phyloP scores from a whole-genome alignment of 2,797 vertebrate species.

The Pseudochirops cupreus region DNA sequence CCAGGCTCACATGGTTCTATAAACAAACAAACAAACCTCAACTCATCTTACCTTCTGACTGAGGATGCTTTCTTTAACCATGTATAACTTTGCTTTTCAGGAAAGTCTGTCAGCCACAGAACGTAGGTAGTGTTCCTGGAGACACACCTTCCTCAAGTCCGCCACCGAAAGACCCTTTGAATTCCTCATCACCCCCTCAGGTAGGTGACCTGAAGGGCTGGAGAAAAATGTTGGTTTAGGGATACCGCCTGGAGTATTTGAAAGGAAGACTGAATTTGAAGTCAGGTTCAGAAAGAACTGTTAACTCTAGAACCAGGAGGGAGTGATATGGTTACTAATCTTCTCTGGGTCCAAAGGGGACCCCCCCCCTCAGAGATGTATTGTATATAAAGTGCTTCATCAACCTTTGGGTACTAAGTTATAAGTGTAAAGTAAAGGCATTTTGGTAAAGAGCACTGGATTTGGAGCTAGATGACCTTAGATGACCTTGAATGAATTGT shows the following conservation, averaged over 20 bases:
- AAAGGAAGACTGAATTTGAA: accelerated
- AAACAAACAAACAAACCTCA: neutral
- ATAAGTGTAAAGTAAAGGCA: neutral
- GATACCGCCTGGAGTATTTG: neutral
- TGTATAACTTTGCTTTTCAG: slow-evolving; percentile 79
- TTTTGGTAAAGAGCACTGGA: neutral
- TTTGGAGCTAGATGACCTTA: neutral
- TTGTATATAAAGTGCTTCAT: neutral
- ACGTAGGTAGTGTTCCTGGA: slow-evolving; percentile 83
- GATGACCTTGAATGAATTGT: neutral
- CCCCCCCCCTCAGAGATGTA: too few species aligned
- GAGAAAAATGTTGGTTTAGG: neutral
- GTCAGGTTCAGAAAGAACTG: accelerated
- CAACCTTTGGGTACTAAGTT: neutral
- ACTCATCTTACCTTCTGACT: neutral
- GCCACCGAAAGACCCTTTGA: slow-evolving; percentile 88
- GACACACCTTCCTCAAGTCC: slow-evolving; percentile 90
- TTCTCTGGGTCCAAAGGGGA: neutral
- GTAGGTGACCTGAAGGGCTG: slow-evolving; percentile 64
- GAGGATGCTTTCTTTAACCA: neutral
- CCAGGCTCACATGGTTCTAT: neutral
- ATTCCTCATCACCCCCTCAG: slow-evolving; percentile 90
- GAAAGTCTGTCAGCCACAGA: slow-evolving; percentile 92
- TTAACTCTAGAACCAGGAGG: neutral
- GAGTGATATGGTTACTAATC: neutral